Base-by-base conservation (phyloP, 2,797 vertebrate species). In the Pseudochirops cupreus region DNA sequence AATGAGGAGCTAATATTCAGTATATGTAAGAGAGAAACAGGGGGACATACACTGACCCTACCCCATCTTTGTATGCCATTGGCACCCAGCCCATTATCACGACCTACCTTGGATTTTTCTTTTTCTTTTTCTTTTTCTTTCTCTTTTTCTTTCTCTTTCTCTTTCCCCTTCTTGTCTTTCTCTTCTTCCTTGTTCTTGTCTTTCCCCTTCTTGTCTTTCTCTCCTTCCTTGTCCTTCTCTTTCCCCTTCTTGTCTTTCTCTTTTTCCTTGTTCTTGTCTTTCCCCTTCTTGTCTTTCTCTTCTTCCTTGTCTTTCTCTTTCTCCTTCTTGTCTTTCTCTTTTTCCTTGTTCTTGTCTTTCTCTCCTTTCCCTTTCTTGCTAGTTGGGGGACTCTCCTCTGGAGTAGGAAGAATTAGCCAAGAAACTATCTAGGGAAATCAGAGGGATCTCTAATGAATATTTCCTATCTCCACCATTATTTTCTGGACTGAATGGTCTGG, bases 401-500 rank as follows among this genome's bases (percentile, higher is more conserved):
- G 96, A 11, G 98, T 96, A 4, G 94, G 31, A 14, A 58, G 12
- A 0, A 97, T 91, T 0, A 99, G 99, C 99, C 99, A 99, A 0
- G 98, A 99, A 11, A 99, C 94, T 14, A 99, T 98, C 99, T 99
- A 94, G 29, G 39, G 0, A 31, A 0, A 74, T 91, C 46, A 96
- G 59, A 92, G 5, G 11, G 0, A 0, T 31, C 21, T 12, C 1
- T 0, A 1, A 89, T 56, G 91, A 95, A 10, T 55, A 29, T 91
- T 55, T 13, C 53, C 46, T 14, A 29, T 13, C 89, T 16, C 50
- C 3, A 24, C 89, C 50, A 53, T 39, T n/a, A 21, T 74, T 39
- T n/a, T 39, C 16, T 74, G 21, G 67, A 6, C n/a, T 74, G 33
- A 74, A 39, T 21, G n/a, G 11, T 74, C n/a, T 74, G n/a, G 31